phyloP scores from a whole-genome alignment of 2,113 vertebrate genomes.

The Tenebrosternarchus preto region DNA sequence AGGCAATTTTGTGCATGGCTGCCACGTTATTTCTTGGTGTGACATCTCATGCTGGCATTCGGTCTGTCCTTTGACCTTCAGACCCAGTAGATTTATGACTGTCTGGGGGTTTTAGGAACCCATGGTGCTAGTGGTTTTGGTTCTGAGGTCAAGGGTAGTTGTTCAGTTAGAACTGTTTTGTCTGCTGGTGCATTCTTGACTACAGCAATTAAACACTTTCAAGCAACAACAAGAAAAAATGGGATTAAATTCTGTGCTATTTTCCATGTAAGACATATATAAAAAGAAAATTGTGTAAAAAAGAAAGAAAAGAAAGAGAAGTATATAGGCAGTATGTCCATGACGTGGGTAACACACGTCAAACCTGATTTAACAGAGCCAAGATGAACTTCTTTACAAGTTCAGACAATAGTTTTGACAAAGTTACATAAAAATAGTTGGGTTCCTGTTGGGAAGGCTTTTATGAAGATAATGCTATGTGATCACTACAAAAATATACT shows the following conservation, averaged over 20 bases:
- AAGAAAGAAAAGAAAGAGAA: neutral
- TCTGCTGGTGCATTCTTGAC: neutral
- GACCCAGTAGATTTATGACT: constrained; percentile 70
- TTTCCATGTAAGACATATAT: no score
- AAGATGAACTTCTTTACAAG: neutral
- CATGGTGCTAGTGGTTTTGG: constrained; percentile 5
- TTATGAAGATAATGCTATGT: no score
- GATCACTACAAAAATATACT: no score
- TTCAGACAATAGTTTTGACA: no score
- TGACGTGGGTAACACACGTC: neutral
- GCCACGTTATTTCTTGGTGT: constrained; percentile 76
- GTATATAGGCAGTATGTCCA: neutral
- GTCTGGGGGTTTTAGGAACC: constrained; percentile 56
- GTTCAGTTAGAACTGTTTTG: neutral
- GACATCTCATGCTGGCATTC: constrained; percentile 77
- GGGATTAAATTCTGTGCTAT: no score
- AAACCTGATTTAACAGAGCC: neutral
- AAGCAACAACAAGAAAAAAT: neutral
- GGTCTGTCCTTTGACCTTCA: constrained; percentile 79
- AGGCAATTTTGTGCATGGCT: constrained; percentile 82
- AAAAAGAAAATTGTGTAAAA: neutral
- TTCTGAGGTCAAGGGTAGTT: neutral
- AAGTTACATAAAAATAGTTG: no score
- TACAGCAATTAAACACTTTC: neutral
- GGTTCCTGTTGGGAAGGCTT: no score